Evolutionary conservation across 1,140 invertebrate species (phyloP).

Genomic region (Drosophila equinoxialis): DNA sequence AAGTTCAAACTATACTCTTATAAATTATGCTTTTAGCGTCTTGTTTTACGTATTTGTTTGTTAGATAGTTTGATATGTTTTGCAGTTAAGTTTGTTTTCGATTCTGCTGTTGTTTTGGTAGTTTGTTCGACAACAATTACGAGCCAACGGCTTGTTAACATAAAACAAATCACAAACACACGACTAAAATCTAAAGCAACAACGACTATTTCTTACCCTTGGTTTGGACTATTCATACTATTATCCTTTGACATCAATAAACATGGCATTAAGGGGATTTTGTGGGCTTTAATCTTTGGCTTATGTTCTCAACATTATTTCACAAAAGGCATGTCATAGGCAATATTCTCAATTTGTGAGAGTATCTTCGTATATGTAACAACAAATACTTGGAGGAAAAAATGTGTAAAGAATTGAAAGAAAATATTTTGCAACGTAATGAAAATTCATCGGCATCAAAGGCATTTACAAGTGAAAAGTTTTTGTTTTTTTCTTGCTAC

Average conservation of each 20-base stretch:
- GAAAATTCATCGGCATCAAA: slow-evolving; percentile 69
- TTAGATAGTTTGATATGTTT: slow-evolving; percentile 54
- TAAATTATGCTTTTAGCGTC: slow-evolving; percentile 58
- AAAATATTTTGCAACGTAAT: slow-evolving; percentile 76
- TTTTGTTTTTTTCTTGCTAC: slow-evolving; percentile 27
- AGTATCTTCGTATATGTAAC: background rate
- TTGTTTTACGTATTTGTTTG: slow-evolving; percentile 21
- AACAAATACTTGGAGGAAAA: background rate
- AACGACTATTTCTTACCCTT: too few relatives aligned
- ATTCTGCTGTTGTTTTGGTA: slow-evolving; percentile 27
- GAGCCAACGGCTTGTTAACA: slow-evolving; percentile 77
- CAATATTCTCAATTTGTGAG: background rate
- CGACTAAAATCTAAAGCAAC: too few relatives aligned
- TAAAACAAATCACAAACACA: slow-evolving; percentile 25
- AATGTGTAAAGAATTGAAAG: slow-evolving; percentile 28
- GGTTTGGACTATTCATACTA: too few relatives aligned
- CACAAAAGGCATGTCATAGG: background rate
- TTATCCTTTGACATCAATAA: too few relatives aligned
- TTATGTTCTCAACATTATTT: too few relatives aligned
- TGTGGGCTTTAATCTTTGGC: too few relatives aligned
- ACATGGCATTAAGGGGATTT: too few relatives aligned
- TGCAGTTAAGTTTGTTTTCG: slow-evolving; percentile 38
- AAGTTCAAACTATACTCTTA: slow-evolving; percentile 28
- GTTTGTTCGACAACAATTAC: slow-evolving; percentile 60
- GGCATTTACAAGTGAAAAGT: slow-evolving; percentile 22